Evolutionary conservation across 2,888 invertebrate genomes (phyloP).

Genomic region (Lysandra bellargus): DNA sequence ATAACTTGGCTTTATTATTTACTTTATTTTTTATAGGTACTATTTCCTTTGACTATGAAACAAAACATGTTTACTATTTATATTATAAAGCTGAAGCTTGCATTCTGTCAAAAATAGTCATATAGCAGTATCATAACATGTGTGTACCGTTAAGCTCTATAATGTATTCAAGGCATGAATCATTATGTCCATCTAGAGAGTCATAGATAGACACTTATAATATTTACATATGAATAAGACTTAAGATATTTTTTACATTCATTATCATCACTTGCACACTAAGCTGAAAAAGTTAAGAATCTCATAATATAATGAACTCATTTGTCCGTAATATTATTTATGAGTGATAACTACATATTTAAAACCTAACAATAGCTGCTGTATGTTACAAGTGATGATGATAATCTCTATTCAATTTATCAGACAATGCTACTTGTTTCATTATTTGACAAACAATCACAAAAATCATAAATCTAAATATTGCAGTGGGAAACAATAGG

Average conservation of each 20-base stretch:
- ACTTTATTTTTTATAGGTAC: too few relatives aligned
- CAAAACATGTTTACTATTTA: background rate
- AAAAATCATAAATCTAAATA: background rate
- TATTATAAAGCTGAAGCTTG: background rate
- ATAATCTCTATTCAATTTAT: background rate
- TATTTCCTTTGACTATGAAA: too few relatives aligned
- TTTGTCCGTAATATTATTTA: background rate
- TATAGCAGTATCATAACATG: background rate
- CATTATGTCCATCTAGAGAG: background rate
- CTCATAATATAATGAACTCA: too few relatives aligned
- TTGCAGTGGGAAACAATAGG: background rate
- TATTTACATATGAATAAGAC: constrained; percentile 22
- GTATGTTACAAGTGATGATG: background rate
- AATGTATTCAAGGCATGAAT: constrained; percentile 22
- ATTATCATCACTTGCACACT: background rate
- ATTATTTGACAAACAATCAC: constrained; percentile 11
- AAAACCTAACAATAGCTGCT: background rate
- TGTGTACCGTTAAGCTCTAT: background rate
- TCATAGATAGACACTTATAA: constrained; percentile 6
- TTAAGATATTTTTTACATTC: background rate
- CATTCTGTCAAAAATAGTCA: background rate
- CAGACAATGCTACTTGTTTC: background rate
- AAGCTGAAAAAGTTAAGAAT: too few relatives aligned
- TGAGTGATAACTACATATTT: background rate
- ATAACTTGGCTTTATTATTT: too few relatives aligned